Base-by-base conservation (phyloP, 2,888 invertebrate genomes). In the Brenthis hecate region DNA sequence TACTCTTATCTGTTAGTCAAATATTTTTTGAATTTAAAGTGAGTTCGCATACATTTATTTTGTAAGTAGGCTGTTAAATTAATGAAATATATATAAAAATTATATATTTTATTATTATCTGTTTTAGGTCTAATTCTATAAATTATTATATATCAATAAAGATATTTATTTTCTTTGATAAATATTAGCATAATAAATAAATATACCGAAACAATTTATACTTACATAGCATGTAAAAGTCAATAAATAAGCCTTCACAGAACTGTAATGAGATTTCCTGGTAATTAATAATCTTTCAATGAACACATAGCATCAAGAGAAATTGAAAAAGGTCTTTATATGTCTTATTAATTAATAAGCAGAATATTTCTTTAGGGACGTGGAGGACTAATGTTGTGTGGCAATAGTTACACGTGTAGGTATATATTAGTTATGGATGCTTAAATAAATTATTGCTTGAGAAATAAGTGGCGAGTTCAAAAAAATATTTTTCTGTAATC, bases 251-350 rank as follows among this genome's bases (percentile, higher is more conserved):
- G 43, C 16, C 14, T 55, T 48, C 19, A 28, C 48, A 60, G 19
- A 47, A 62, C 43, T 43, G 13, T 56, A 65, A 54, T 19, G 65
- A 58, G 32, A 63, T 62, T 50, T 65, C 57, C 65, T 66, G 13
- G 43, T 63, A 66, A 63, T 55, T 54, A 66, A 58, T 69, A 69
- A 66, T 69, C 61, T 58, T 47, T 51, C 51, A 51, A 62, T 61
- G 55, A 62, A 54, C 62, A 69, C 56, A 66, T 58, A 69, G 57
- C 43, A 47, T 48, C 32, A 48, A 62, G 57, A 63, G 62, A 66
- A 66, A 69, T 51, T 69, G 62, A 69, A 69, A 69, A 66, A 66
- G 53, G 36, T 64, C 71, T 71, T 65, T 68, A 68, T 68, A 65
- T 48, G 50, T 43, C 50, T 53, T 64, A 61, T 62, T 70, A 72